Evolutionary conservation across 2,888 invertebrate species (phyloP).

Genomic region (Pycnomerus fuliginosus): DNA sequence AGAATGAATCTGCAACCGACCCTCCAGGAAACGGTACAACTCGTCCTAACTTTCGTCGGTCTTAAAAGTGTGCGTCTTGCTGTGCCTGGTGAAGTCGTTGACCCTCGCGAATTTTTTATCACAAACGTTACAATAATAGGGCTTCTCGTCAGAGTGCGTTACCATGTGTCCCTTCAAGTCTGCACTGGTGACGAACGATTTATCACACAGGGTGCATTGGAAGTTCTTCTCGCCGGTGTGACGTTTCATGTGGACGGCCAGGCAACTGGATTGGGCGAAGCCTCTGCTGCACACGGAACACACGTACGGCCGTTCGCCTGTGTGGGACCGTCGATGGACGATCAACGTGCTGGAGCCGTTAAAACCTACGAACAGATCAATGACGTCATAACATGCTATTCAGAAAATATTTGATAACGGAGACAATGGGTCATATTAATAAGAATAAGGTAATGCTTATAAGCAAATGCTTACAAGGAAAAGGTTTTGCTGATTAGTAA

Average conservation of each 20-base stretch:
- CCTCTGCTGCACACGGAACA: constrained; percentile 49
- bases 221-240: constrained; percentile 45
- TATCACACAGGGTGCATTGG: constrained; percentile 39
- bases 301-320: constrained; percentile 50
- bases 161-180: constrained; percentile 41
- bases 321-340: constrained; percentile 49
- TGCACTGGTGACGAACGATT: constrained; percentile 41
- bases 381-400: too few species aligned
- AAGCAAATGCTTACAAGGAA: too few species aligned
- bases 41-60: constrained; percentile 21
- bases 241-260: constrained; percentile 51
- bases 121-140: constrained; percentile 41
- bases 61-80: constrained; percentile 33
- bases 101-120: constrained; percentile 40
- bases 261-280: constrained; percentile 51
- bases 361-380: constrained; percentile 48
- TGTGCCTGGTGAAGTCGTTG: constrained; percentile 42
- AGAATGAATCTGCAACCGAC: too few species aligned
- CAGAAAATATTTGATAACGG: too few species aligned
- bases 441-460: too few species aligned
- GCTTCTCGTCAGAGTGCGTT: constrained; percentile 38
- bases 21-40: too few species aligned
- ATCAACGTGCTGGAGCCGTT: constrained; percentile 51
- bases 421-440: too few species aligned
- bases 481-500: too few species aligned